Percentiles rank a stretch among this genome's conserved stretches.
Conservation (phyloP, 2,888 invertebrate species). For the Thera obeliscata region DNA sequence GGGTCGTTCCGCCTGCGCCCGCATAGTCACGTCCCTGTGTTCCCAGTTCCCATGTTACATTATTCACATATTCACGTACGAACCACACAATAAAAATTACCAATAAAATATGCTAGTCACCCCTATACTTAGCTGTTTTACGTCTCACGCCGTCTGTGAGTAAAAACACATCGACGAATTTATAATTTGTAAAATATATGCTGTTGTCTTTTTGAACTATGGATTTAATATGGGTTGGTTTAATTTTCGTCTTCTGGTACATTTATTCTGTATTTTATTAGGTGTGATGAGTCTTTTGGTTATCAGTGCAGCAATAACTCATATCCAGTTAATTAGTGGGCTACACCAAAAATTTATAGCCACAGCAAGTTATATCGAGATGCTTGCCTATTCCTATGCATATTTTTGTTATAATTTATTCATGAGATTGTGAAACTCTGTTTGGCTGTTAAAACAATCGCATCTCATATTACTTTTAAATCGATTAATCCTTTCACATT, state of each 20-base stretch:
- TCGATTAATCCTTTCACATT: constrained; percentile 56
- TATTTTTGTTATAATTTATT: not conserved
- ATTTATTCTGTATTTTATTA: not conserved
- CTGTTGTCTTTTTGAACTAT: not conserved
- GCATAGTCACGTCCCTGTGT: constrained; percentile 38
- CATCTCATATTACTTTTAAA: constrained; percentile 43
- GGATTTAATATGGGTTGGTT: constrained; percentile 5
- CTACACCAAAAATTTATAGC: not conserved
- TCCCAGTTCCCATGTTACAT: constrained; percentile 59
- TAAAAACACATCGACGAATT: not conserved
- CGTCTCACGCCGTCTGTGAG: constrained; percentile 27
- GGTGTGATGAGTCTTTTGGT: not conserved
- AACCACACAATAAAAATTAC: constrained; percentile 58
- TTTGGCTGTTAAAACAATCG: constrained; percentile 25
- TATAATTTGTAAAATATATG: not conserved
- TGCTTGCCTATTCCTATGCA: not conserved
- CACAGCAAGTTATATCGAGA: too few species aligned
- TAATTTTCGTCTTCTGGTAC: constrained; percentile 6
- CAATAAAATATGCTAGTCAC: constrained; percentile 61
- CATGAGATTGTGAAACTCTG: not conserved
- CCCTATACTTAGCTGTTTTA: constrained; percentile 57
- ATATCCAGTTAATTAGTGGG: constrained; percentile 1
- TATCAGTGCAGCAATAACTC: not conserved
- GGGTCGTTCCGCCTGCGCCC: constrained; percentile 65
- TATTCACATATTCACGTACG: constrained; percentile 70